Evolutionary conservation across 2,888 invertebrate species (phyloP).

Genomic region (Leucoptera coffeella): DNA sequence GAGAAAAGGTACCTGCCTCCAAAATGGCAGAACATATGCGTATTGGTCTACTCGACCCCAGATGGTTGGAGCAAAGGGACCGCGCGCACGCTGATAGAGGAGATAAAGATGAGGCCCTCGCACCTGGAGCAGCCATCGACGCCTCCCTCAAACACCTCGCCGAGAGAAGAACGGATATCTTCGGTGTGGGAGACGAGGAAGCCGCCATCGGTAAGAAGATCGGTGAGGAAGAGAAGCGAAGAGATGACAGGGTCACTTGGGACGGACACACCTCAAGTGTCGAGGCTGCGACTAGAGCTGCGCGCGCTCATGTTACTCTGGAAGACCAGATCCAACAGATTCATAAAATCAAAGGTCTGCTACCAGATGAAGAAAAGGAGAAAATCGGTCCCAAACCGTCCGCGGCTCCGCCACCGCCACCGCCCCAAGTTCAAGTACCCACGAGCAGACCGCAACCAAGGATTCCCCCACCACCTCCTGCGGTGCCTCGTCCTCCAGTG

Average conservation of each 20-base stretch:
- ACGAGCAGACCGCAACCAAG: slow-evolving; percentile 6
- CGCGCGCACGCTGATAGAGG: slow-evolving; percentile 89
- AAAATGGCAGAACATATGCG: slow-evolving; percentile 98
- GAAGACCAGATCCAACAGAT: slow-evolving; percentile 98
- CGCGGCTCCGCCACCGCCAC: slow-evolving; percentile 6
- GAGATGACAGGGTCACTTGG: slow-evolving; percentile 93
- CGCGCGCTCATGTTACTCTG: slow-evolving; percentile 89
- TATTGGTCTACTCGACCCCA: slow-evolving; percentile 90
- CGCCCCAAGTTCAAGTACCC: slow-evolving; percentile 11
- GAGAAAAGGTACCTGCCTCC: slow-evolving; percentile 93
- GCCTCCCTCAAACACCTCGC: slow-evolving; percentile 92
- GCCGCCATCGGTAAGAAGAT: slow-evolving; percentile 99
- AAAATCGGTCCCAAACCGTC: slow-evolving; percentile 88
- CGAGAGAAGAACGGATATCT: slow-evolving; percentile 98
- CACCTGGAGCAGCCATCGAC: slow-evolving; percentile 83
- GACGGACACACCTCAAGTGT: slow-evolving; percentile 97
- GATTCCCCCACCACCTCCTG: slow-evolving; percentile 8
- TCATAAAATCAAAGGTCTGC: slow-evolving; percentile 84
- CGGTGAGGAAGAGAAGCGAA: slow-evolving; percentile 80
- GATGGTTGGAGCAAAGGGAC: slow-evolving; percentile 96
- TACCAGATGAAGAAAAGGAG: slow-evolving; percentile 94
- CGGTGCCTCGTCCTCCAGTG: slow-evolving; percentile 15
- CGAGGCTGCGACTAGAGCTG: slow-evolving; percentile 91
- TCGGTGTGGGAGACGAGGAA: slow-evolving; percentile 98
- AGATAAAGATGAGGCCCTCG: slow-evolving; percentile 62